phyloP scores from a whole-genome alignment of 2,888 invertebrate genomes.

The Auanema sp. region DNA sequence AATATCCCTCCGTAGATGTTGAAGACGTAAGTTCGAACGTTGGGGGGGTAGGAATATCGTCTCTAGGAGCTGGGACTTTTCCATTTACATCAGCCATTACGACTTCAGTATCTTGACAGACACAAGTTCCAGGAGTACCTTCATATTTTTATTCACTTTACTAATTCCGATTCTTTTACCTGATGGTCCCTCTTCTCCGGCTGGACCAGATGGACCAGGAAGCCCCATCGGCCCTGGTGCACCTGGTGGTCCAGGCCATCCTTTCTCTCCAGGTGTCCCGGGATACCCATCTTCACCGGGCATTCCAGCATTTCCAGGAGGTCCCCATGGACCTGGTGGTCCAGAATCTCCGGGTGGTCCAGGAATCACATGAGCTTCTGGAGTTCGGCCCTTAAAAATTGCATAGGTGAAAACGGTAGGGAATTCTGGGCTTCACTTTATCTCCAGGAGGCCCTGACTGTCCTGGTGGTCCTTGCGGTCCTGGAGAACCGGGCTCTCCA shows the following conservation, averaged over 20 bases:
- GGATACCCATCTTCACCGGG: slow-evolving; percentile 62
- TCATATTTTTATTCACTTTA: slow-evolving; percentile 1
- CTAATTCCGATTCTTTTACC: slow-evolving; percentile 23
- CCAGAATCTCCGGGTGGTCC: slow-evolving; percentile 60
- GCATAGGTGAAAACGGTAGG: not conserved
- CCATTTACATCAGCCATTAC: slow-evolving; percentile 57
- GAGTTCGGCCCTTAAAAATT: slow-evolving; percentile 45
- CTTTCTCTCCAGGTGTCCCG: slow-evolving; percentile 62
- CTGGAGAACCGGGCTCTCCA: slow-evolving; percentile 51
- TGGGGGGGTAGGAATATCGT: slow-evolving; percentile 23
- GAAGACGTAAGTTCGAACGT: not conserved
- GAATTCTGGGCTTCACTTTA: slow-evolving; percentile 13
- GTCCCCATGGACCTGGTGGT: slow-evolving; percentile 58
- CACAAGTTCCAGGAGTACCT: slow-evolving; percentile 64
- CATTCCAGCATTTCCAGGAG: slow-evolving; percentile 51
- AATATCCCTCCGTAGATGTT: not conserved
- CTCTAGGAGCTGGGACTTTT: slow-evolving; percentile 39
- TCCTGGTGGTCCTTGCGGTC: slow-evolving; percentile 53
- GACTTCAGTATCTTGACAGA: slow-evolving; percentile 64
- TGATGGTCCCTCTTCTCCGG: slow-evolving; percentile 59
- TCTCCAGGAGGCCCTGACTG: slow-evolving; percentile 51
- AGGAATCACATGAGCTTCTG: slow-evolving; percentile 63
- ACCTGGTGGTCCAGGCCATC: slow-evolving; percentile 63
- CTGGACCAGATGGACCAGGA: slow-evolving; percentile 49
- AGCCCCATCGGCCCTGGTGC: slow-evolving; percentile 57